These are phyloP conservation scores for Gymnobelideus leadbeateri DNA, from an alignment of 2,113 vertebrate species.

Conservation along the genomic window DNA sequence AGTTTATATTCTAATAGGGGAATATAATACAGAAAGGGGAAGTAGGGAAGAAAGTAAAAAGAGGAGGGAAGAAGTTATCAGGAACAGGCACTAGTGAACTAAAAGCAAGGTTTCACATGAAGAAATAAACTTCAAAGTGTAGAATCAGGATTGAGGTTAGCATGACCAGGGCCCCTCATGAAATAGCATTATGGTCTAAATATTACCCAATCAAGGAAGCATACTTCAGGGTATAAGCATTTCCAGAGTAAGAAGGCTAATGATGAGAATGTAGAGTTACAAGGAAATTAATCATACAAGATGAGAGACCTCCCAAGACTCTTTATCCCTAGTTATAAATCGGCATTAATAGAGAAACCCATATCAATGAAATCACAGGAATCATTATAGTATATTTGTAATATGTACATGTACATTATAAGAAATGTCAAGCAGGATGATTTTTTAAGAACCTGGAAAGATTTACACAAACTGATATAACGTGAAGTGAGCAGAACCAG, in stretches of 20 bases:
- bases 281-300: background rate
- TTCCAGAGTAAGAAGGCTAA: background rate
- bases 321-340: background rate
- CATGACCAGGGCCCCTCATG: background rate
- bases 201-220: background rate
- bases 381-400: background rate
- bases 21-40: background rate
- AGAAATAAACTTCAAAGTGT: background rate
- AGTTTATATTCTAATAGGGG: background rate
- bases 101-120: background rate
- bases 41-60: background rate
- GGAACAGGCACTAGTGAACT: background rate
- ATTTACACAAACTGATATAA: too few species aligned
- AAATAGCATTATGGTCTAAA: background rate
- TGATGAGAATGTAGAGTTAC: background rate
- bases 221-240: background rate
- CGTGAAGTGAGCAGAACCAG: too few species aligned
- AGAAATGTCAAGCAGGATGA: too few species aligned
- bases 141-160: background rate
- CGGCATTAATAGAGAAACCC: background rate
- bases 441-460: too few species aligned
- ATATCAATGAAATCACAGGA: background rate
- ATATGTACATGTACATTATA: background rate
- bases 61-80: background rate
- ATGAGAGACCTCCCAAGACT: background rate